A percentile compares a stretch with the other conserved stretches of the same genome.
Conservation (phyloP, 2,113 vertebrate species). For the Syngnathoides biaculeatus region DNA sequence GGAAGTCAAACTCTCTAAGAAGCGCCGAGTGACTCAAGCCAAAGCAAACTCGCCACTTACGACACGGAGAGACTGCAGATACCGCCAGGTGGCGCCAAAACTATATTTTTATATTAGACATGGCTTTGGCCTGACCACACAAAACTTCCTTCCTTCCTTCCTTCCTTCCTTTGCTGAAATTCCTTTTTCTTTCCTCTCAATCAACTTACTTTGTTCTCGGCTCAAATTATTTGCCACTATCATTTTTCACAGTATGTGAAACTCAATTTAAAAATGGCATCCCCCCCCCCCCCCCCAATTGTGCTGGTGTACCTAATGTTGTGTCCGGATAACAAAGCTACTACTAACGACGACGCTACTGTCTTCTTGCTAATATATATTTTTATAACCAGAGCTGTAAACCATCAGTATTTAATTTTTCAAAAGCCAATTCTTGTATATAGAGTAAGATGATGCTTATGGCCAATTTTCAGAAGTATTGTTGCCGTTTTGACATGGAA, state of each 20-base stretch:
- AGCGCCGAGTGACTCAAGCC: background rate
- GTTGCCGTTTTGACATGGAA: background rate
- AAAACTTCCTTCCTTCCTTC: background rate
- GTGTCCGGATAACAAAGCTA: background rate
- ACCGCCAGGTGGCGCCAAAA: background rate
- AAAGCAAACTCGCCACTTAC: background rate
- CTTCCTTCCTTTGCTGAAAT: background rate
- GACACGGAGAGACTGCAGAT: background rate
- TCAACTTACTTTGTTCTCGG: too few species aligned
- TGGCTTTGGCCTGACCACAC: background rate
- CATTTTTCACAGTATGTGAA: background rate
- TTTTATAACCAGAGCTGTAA: background rate
- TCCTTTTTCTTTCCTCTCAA: background rate
- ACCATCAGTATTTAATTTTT: conserved; percentile 3
- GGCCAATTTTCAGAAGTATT: background rate
- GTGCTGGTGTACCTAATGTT: background rate
- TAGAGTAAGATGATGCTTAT: background rate
- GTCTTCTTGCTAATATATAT: background rate
- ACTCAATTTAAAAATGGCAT: background rate
- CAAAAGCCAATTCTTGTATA: background rate
- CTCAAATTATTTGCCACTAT: background rate
- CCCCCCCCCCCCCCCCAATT: background rate
- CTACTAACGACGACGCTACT: conserved; percentile 1
- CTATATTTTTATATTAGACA: background rate
- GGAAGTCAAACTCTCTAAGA: background rate